A percentile compares a stretch with the other conserved stretches of the same genome.
Conservation (phyloP, 1,140 invertebrate genomes). For the Tetramorium simillimum region DNA sequence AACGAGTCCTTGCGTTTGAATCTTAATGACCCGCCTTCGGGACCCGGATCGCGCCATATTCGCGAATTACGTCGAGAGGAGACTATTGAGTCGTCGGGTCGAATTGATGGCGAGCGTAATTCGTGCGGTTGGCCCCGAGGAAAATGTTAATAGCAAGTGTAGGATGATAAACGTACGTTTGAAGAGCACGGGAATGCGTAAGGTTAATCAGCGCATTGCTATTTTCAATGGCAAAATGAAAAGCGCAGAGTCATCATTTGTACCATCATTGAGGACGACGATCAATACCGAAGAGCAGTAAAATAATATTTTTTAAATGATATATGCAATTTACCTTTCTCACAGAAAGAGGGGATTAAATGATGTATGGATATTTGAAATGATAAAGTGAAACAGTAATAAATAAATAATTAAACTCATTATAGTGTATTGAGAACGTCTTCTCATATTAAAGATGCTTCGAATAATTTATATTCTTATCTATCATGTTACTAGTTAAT, state of each 20-base stretch:
- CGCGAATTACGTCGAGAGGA: slow-evolving; percentile 40
- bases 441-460: neutral
- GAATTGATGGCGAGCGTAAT: slow-evolving; percentile 41
- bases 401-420: neutral
- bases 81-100: slow-evolving; percentile 40
- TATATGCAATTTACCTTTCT: neutral
- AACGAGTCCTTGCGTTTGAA: slow-evolving; percentile 58
- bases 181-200: neutral
- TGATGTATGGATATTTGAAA: neutral
- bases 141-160: slow-evolving; percentile 39
- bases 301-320: neutral
- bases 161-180: slow-evolving; percentile 19
- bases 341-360: neutral
- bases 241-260: neutral
- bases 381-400: neutral
- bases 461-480: neutral
- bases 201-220: neutral
- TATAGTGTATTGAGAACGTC: neutral
- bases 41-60: slow-evolving; percentile 23
- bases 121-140: slow-evolving; percentile 7
- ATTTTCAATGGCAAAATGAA: neutral
- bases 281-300: neutral
- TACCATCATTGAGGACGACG: neutral
- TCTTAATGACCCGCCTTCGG: slow-evolving; percentile 53
- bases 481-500: neutral